Conservation (phyloP, 2,797 vertebrate genomes). For the Acanthiza pusilla region DNA sequence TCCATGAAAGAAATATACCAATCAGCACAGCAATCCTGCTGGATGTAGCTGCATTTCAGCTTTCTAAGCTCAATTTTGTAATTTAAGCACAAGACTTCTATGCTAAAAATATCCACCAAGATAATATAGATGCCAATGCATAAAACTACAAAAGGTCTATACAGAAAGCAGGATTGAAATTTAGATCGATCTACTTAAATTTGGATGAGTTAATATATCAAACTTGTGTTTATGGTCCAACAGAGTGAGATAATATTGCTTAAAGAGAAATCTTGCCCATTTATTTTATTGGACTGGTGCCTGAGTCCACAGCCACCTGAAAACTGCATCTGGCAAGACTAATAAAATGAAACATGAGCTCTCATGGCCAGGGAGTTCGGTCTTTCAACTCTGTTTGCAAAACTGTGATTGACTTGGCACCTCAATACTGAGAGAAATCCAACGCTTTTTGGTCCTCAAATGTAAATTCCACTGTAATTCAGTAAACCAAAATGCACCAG, state of each 20-base stretch:
- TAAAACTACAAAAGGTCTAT: not conserved
- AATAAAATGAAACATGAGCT: constrained; percentile 1
- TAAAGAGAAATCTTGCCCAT: not conserved
- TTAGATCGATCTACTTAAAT: not conserved
- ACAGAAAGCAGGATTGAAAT: not conserved
- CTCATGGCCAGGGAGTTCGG: not conserved
- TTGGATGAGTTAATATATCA: not conserved
- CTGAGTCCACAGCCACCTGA: not conserved
- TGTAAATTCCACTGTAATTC: not conserved
- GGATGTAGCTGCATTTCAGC: not conserved
- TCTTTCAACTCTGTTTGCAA: not conserved
- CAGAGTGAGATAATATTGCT: not conserved
- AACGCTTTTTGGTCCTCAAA: not conserved
- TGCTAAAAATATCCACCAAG: not conserved
- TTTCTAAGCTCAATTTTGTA: not conserved
- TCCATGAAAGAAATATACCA: not conserved
- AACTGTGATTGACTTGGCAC: not conserved
- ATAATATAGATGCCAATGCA: not conserved
- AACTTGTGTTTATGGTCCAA: not conserved
- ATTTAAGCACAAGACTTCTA: not conserved
- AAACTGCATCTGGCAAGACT: not conserved
- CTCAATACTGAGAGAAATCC: not conserved
- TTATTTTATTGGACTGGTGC: not conserved
- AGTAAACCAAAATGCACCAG: not conserved
- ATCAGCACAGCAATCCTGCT: not conserved